Percentiles rank a stretch among this genome's conserved stretches.
Conservation (phyloP, 1,140 invertebrate genomes). For the Subanguina moxae region DNA sequence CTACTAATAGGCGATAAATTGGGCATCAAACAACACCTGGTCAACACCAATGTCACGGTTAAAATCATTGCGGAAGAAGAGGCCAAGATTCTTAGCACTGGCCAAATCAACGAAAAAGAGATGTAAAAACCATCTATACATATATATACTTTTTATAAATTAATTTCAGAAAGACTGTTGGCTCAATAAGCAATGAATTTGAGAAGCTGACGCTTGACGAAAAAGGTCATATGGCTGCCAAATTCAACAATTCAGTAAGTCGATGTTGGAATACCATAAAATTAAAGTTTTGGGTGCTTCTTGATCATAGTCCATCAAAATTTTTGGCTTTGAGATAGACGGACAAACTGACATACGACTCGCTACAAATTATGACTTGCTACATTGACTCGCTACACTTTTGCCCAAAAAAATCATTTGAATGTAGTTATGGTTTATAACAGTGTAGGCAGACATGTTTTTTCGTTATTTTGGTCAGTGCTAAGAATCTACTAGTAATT, state of each 20-base stretch:
- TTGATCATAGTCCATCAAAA: too few relatives aligned
- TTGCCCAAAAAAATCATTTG: too few relatives aligned
- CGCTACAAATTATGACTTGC: too few relatives aligned
- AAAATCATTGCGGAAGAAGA: conserved; percentile 59
- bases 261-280: too few relatives aligned
- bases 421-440: too few relatives aligned
- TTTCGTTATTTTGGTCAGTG: too few relatives aligned
- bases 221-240: conserved; percentile 54
- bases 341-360: too few relatives aligned
- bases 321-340: too few relatives aligned
- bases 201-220: conserved; percentile 59
- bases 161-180: conserved; percentile 53
- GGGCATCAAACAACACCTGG: conserved; percentile 58
- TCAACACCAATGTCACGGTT: conserved; percentile 56
- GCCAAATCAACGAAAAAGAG: conserved; percentile 51
- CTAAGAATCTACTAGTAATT: too few relatives aligned
- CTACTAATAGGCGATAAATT: conserved; percentile 56
- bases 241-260: conserved; percentile 58
- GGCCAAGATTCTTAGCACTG: conserved; percentile 42
- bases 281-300: too few relatives aligned
- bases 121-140: conserved; percentile 31
- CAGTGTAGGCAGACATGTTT: too few relatives aligned
- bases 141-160: background rate
- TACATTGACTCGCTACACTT: too few relatives aligned
- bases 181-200: conserved; percentile 58